Conservation (phyloP, 2,113 vertebrate genomes). For the Hylia prasina region DNA sequence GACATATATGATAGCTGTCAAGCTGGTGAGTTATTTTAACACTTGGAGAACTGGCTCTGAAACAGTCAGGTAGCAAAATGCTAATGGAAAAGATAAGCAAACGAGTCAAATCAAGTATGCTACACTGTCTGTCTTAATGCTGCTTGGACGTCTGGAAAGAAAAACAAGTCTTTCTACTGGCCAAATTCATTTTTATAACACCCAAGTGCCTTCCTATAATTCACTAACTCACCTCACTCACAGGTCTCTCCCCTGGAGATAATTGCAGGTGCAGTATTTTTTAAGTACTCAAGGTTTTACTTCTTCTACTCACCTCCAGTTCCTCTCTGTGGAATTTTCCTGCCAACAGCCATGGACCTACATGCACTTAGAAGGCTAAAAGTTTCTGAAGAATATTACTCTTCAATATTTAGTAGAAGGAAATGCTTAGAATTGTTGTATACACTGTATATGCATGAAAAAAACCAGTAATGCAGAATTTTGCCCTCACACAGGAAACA, state of each 20-base stretch:
- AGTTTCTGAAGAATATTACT: background rate
- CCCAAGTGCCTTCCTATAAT: background rate
- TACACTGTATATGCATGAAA: background rate
- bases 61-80: conserved; percentile 58
- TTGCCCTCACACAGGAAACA: background rate
- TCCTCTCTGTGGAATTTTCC: background rate
- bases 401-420: background rate
- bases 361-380: background rate
- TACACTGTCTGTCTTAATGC: background rate
- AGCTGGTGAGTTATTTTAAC: conserved; percentile 53
- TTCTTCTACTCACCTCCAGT: background rate
- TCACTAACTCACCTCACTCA: background rate
- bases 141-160: background rate
- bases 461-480: background rate
- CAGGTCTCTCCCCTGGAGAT: background rate
- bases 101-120: conserved; percentile 5
- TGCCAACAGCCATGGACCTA: background rate
- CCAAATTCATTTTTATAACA: background rate
- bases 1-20: conserved; percentile 58
- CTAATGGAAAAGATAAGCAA: conserved; percentile 49
- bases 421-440: background rate
- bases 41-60: conserved; percentile 50
- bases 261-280: background rate
- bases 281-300: background rate
- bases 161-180: background rate